phyloP scores from a whole-genome alignment of 53 echinoderm and acorn worm species.

The Luidia sarsii region DNA sequence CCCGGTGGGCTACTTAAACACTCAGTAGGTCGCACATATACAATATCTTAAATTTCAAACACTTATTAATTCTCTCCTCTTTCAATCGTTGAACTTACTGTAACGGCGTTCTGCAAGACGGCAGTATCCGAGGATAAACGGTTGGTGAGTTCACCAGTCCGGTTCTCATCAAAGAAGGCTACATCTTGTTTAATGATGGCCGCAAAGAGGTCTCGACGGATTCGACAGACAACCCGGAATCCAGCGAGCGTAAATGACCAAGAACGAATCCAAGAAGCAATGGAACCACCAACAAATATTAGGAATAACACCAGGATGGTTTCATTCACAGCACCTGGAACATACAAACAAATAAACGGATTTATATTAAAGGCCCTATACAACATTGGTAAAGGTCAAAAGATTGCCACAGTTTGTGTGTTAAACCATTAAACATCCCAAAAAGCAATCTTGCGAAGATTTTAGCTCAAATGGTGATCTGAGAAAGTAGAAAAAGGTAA shows the following conservation, averaged over 20 bases:
- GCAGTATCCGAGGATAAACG: conserved; percentile 93
- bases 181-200: conserved; percentile 91
- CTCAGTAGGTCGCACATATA: neutral
- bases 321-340: conserved; percentile 66
- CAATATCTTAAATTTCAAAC: neutral
- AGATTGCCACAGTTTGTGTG: too few species aligned
- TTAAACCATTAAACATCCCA: too few species aligned
- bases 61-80: neutral
- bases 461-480: too few species aligned
- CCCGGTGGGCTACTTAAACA: too few species aligned
- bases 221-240: conserved; percentile 83
- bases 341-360: neutral
- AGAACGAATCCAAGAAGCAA: conserved; percentile 80
- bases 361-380: too few species aligned
- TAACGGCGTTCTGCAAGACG: conserved; percentile 95
- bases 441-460: too few species aligned
- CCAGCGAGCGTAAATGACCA: conserved; percentile 95
- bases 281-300: conserved; percentile 66
- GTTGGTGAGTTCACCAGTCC: conserved; percentile 93
- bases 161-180: conserved; percentile 90
- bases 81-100: conserved; percentile 55
- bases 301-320: conserved; percentile 65
- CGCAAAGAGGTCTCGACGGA: conserved; percentile 73
- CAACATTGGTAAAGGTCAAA: too few species aligned
- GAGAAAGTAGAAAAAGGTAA: too few species aligned